phyloP scores from a whole-genome alignment of 2,797 vertebrate genomes.

The Acomys russatus region DNA sequence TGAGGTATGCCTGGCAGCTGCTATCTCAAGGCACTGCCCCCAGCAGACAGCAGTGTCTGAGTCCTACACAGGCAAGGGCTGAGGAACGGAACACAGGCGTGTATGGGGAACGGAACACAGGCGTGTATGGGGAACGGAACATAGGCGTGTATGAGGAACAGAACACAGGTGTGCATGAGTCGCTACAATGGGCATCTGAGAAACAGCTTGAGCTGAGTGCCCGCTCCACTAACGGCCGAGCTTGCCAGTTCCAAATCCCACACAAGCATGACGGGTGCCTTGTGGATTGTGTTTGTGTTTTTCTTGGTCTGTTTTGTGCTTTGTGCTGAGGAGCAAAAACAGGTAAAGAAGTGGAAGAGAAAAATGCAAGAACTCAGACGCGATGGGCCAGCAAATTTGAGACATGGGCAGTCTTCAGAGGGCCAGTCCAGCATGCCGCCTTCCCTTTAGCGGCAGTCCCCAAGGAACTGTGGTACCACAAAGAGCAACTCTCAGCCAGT shows the following conservation, averaged over 20 bases:
- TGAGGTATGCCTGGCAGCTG: background rate
- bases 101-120: background rate
- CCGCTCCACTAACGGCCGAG: background rate
- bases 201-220: background rate
- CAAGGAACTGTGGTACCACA: fast-evolving
- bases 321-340: background rate
- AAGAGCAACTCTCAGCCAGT: background rate
- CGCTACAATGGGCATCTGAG: background rate
- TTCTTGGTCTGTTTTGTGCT: background rate
- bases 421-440: background rate
- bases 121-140: background rate
- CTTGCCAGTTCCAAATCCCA: background rate
- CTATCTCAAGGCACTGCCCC: background rate
- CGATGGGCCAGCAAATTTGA: fast-evolving
- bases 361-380: background rate
- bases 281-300: background rate
- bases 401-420: background rate
- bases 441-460: background rate
- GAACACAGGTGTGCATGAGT: background rate
- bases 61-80: background rate
- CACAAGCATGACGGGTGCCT: background rate
- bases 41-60: background rate
- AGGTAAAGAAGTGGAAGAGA: background rate
- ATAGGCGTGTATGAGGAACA: background rate
- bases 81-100: background rate